Percentiles rank a stretch among this genome's conserved stretches.
Evolutionary conservation across 2,888 invertebrate genomes (phyloP).

Genomic region (Pinctada fucata): DNA sequence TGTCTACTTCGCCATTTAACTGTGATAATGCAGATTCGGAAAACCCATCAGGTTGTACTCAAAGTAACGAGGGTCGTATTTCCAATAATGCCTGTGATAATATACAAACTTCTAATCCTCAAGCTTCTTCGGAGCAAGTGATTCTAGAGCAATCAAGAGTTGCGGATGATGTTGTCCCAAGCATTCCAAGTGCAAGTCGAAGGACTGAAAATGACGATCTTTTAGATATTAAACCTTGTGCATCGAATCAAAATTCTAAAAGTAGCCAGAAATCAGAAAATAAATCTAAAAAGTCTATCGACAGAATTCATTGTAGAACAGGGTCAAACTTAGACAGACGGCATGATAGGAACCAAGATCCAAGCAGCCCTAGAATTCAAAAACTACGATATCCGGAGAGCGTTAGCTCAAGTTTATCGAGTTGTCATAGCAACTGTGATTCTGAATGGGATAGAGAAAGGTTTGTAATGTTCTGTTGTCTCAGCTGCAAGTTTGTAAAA

Average conservation of each 20-base stretch:
- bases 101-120: background rate
- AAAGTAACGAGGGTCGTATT: background rate
- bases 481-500: background rate
- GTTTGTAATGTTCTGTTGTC: background rate
- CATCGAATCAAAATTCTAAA: constrained; percentile 16
- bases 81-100: background rate
- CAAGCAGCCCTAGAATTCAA: constrained; percentile 40
- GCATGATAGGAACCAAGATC: constrained; percentile 1
- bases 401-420: constrained; percentile 37
- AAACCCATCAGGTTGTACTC: background rate
- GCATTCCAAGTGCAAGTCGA: background rate
- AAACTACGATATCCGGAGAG: constrained; percentile 27
- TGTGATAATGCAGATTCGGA: constrained; percentile 11
- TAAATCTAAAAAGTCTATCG: constrained; percentile 26
- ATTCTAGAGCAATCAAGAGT: too few relatives aligned
- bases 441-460: constrained; percentile 39
- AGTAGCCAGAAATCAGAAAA: background rate
- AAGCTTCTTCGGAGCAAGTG: background rate
- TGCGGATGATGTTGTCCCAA: background rate
- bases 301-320: constrained; percentile 46
- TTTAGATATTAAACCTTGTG: background rate
- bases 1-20: background rate
- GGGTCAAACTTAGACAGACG: constrained; percentile 28
- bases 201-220: background rate
- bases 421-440: constrained; percentile 36